phyloP scores from a whole-genome alignment of 2,113 vertebrate genomes.

The Sphaerodactylus townsendi region DNA sequence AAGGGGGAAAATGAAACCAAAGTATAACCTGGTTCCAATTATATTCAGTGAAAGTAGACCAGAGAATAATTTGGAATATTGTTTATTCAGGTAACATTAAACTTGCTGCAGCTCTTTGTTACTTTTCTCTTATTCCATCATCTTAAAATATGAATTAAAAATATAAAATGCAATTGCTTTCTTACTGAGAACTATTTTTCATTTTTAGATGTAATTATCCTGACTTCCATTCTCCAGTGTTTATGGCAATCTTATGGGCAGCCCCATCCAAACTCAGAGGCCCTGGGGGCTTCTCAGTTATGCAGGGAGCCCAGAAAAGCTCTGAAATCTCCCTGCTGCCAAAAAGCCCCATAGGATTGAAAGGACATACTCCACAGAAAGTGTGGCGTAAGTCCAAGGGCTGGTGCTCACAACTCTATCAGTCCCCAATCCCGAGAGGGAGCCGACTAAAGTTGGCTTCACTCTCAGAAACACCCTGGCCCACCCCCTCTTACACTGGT shows the following conservation, averaged over 20 bases:
- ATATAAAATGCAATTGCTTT: slow-evolving; percentile 18
- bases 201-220: slow-evolving; percentile 11
- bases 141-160: slow-evolving; percentile 53
- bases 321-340: too few species aligned
- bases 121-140: slow-evolving; percentile 50
- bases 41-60: slow-evolving; percentile 60
- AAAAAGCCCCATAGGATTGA: too few species aligned
- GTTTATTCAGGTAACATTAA: slow-evolving; percentile 51
- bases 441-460: too few species aligned
- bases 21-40: slow-evolving; percentile 72
- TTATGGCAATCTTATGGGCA: background rate
- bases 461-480: too few species aligned
- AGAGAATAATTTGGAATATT: slow-evolving; percentile 73
- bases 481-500: too few species aligned
- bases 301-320: too few species aligned
- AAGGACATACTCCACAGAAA: too few species aligned
- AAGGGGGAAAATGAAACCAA: slow-evolving; percentile 7
- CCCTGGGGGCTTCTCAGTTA: too few species aligned
- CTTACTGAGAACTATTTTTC: background rate
- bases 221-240: background rate
- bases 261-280: too few species aligned
- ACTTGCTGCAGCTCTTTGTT: slow-evolving; percentile 56
- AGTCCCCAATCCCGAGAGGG: too few species aligned
- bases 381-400: too few species aligned
- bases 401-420: too few species aligned